Conservation (phyloP, 2,888 invertebrate genomes). For the Carpatolechia fugitivella region DNA sequence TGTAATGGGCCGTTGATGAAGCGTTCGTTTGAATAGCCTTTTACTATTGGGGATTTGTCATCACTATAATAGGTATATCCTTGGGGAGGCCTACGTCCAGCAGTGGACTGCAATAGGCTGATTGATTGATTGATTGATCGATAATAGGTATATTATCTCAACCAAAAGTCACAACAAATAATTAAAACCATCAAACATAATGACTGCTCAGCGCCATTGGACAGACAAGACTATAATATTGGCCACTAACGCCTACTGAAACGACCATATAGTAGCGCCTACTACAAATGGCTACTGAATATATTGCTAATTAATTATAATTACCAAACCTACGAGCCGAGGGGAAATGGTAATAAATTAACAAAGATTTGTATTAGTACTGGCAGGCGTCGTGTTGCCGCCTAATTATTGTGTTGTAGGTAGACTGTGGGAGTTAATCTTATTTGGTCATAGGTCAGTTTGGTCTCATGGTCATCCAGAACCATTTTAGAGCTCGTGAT, state of each 20-base stretch:
- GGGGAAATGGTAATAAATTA: conserved; percentile 3
- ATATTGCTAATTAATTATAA: conserved; percentile 3
- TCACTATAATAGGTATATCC: no score
- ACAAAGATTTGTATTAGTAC: not conserved
- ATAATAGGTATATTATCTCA: no score
- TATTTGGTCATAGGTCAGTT: no score
- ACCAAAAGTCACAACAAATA: not conserved
- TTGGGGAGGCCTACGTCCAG: no score
- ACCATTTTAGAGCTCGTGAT: no score
- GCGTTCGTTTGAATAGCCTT: no score
- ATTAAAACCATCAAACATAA: not conserved
- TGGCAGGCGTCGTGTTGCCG: not conserved
- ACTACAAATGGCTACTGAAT: conserved; percentile 1
- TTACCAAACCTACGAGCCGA: not conserved
- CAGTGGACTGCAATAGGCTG: no score
- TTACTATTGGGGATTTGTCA: no score
- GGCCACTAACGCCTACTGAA: not conserved
- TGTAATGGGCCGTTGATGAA: no score
- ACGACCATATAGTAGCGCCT: not conserved
- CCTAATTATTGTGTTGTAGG: conserved; percentile 1
- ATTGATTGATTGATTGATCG: no score
- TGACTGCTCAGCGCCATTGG: not conserved
- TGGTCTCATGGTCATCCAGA: no score
- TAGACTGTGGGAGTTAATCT: not conserved
- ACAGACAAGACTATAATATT: not conserved